Base-by-base conservation (phyloP, 2,888 invertebrate genomes). In the Alloscopus bannaensis region DNA sequence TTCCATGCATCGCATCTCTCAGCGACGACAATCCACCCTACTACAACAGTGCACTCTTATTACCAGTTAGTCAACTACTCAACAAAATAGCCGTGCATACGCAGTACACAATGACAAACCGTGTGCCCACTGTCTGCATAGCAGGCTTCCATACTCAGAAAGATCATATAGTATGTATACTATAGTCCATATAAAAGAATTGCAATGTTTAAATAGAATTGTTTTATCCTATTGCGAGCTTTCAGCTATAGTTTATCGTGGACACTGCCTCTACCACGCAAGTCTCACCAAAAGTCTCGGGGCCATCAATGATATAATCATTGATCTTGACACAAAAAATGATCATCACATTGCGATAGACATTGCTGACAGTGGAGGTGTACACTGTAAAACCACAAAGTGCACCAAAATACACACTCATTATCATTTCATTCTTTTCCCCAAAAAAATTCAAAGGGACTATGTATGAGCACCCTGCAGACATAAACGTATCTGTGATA, bases 301-400 rank as follows among this genome's bases (percentile, higher is more conserved):
- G 77, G 77, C 64, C 77, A 69, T 64, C 69, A 64, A 76, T 77
- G 77, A 77, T 69, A 69, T 77, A 77, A 77, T 77, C 77, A 77
- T 77, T 77, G 77, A 77, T 77, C 77, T 77, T 77, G 77, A 77
- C 77, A 77, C 77, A 77, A 77, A 77, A 77, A 77, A 66, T 69
- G 69, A 77, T 77, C 69, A 77, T 77, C 62, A 77, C 64, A 68
- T 57, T 68, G 28, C 64, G 73, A 73, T 66, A 73, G 65, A 66
- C 71, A 70, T 47, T 55, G n/a, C 62, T 42, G 36, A 50, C 71
- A 71, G 50, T 60, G n/a, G 22, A 22, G 69, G 45, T 69, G 55
- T 6, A 55, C 20, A 55, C 24, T 55, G 40, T 20, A 6, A 55
- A 70, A 70, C 59, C 59, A 60, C 59, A 72, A 62, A 72, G 52